Conservation (phyloP, 2,797 vertebrate genomes). For the Telmatherina bonti region DNA sequence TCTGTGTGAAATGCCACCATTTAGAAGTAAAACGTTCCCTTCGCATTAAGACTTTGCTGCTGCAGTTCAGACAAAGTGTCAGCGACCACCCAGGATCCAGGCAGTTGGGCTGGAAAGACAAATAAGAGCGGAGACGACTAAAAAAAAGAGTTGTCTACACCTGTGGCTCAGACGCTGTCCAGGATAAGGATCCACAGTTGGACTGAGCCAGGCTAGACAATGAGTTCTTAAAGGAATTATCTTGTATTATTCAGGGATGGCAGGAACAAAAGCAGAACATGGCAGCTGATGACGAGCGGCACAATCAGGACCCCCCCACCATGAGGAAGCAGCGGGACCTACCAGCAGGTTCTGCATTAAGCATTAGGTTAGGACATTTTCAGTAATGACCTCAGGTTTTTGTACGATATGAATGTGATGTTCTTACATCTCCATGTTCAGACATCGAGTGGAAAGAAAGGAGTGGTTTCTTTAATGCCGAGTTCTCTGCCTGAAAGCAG, state of each 20-base stretch:
- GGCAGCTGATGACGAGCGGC: constrained; percentile 48
- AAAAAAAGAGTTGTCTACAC: constrained; percentile 43
- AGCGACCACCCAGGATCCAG: constrained; percentile 45
- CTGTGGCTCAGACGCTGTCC: constrained; percentile 39
- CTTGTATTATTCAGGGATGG: constrained; percentile 3
- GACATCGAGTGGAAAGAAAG: neutral
- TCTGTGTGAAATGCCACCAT: too few species aligned
- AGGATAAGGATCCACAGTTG: constrained; percentile 6
- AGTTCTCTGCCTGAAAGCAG: neutral
- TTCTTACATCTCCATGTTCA: neutral
- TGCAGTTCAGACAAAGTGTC: neutral
- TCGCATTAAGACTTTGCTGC: neutral
- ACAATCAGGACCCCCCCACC: neutral
- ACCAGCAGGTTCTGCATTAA: neutral
- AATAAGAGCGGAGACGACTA: constrained; percentile 33
- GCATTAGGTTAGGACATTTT: neutral
- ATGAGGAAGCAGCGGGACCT: constrained; percentile 8
- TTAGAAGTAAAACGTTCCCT: neutral
- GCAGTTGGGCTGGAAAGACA: constrained; percentile 10
- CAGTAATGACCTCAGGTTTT: neutral
- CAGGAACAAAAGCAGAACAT: constrained; percentile 29
- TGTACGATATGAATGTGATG: too few species aligned
- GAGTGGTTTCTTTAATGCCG: neutral
- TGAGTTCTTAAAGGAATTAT: constrained; percentile 48
- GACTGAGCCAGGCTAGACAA: constrained; percentile 52